A percentile compares a stretch with the other conserved stretches of the same genome.
phyloP scores from a whole-genome alignment of 2,113 vertebrate species.

The Promerops cafer region DNA sequence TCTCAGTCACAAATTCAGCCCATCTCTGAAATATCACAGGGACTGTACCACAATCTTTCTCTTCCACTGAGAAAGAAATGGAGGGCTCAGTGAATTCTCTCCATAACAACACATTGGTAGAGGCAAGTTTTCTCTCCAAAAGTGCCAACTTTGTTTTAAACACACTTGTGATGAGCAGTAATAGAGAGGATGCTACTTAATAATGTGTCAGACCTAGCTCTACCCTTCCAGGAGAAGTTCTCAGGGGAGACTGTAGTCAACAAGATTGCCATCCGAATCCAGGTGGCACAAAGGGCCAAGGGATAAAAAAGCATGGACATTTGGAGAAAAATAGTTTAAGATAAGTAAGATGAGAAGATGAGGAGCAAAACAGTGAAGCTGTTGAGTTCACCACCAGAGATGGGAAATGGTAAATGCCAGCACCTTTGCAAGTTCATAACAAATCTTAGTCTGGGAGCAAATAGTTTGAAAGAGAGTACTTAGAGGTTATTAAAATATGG shows the following conservation, averaged over 20 bases:
- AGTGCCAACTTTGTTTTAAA: not conserved
- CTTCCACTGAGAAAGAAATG: not conserved
- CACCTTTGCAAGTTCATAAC: not conserved
- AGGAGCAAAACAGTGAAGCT: not conserved
- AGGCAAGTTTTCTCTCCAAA: not conserved
- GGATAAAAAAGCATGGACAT: not conserved
- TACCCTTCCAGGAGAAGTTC: not conserved
- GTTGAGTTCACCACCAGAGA: not conserved
- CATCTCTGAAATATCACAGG: not conserved
- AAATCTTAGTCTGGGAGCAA: not conserved
- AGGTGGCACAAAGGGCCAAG: not conserved
- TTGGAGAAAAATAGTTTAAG: not conserved
- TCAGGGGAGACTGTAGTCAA: not conserved
- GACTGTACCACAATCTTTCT: not conserved
- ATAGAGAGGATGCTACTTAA: not conserved
- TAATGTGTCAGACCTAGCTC: not conserved
- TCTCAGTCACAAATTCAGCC: not conserved
- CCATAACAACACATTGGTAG: not conserved
- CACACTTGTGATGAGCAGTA: not conserved
- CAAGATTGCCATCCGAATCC: not conserved
- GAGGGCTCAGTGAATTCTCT: not conserved
- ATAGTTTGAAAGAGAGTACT: not conserved
- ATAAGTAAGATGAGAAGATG: not conserved
- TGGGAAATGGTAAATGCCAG: not conserved
- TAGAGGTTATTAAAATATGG: not conserved